These are phyloP conservation scores for Cataglyphis livida DNA, from an alignment of 2,888 invertebrate species.

Conservation along the genomic window DNA sequence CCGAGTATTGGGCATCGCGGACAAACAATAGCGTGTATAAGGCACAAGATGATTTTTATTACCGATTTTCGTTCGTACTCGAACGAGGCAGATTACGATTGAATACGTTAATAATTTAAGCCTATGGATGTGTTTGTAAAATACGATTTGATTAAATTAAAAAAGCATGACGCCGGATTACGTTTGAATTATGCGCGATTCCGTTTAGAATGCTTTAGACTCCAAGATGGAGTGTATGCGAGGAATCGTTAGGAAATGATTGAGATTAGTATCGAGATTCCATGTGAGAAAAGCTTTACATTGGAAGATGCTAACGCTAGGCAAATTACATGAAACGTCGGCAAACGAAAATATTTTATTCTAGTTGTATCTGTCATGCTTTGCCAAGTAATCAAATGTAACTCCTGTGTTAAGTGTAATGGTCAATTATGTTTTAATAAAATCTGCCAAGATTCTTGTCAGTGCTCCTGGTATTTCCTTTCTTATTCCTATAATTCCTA, in stretches of 20 bases:
- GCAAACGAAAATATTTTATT: constrained; percentile 74
- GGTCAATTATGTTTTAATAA: constrained; percentile 82
- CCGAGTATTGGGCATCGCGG: constrained; percentile 59
- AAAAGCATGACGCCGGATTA: not conserved
- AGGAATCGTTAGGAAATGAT: constrained; percentile 37
- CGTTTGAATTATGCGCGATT: not conserved
- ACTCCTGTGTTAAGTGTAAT: constrained; percentile 81
- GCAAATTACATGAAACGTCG: constrained; percentile 53
- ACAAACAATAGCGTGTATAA: constrained; percentile 53
- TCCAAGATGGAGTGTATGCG: constrained; percentile 8
- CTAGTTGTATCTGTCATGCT: constrained; percentile 80
- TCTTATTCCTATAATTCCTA: not conserved
- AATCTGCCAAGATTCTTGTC: constrained; percentile 77
- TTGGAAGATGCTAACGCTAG: constrained; percentile 40
- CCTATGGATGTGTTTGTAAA: constrained; percentile 24
- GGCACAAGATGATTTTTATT: constrained; percentile 65
- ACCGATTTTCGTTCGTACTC: constrained; percentile 53
- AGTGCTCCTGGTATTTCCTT: constrained; percentile 11
- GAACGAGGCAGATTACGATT: constrained; percentile 40
- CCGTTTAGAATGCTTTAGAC: constrained; percentile 20
- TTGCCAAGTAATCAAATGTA: constrained; percentile 79
- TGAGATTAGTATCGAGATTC: constrained; percentile 27
- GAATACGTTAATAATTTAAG: constrained; percentile 12
- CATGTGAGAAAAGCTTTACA: constrained; percentile 39
- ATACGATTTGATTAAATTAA: constrained; percentile 24